A percentile compares a stretch with the other conserved stretches of the same genome.
phyloP scores from a whole-genome alignment of 2,888 invertebrate genomes.

The Rhagophthalmus giganteus region DNA sequence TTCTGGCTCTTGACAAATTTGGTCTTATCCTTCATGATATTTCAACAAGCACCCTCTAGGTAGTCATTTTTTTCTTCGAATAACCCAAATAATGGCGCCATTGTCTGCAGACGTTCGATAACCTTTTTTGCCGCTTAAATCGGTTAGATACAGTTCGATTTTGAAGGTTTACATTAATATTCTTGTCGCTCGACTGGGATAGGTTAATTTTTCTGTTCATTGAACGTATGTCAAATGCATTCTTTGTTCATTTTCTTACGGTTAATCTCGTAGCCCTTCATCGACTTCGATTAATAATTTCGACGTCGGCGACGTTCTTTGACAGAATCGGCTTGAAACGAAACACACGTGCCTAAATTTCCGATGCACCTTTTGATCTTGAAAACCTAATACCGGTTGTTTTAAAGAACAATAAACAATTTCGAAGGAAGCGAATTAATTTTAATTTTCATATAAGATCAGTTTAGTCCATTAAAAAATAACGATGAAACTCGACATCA shows the following conservation, averaged over 20 bases:
- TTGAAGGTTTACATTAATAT: constrained; percentile 21
- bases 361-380: too few relatives aligned
- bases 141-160: constrained; percentile 4
- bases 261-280: constrained; percentile 14
- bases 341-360: too few relatives aligned
- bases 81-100: constrained; percentile 6
- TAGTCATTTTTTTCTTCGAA: constrained; percentile 10
- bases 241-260: constrained; percentile 25
- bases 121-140: background rate
- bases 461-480: too few relatives aligned
- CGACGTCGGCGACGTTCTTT: too few relatives aligned
- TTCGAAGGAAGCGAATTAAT: too few relatives aligned
- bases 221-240: constrained; percentile 27
- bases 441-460: too few relatives aligned
- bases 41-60: constrained; percentile 5
- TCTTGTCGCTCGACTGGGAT: constrained; percentile 21
- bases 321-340: too few relatives aligned
- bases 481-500: too few relatives aligned
- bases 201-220: constrained; percentile 30
- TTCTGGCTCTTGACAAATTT: constrained; percentile 8
- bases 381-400: too few relatives aligned
- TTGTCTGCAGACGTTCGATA: constrained; percentile 2
- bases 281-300: too few relatives aligned
- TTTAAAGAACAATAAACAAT: too few relatives aligned
- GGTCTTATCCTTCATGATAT: constrained; percentile 10